Evolutionary conservation across 2,888 invertebrate species (phyloP).

Genomic region (Stenodera caucasica): DNA sequence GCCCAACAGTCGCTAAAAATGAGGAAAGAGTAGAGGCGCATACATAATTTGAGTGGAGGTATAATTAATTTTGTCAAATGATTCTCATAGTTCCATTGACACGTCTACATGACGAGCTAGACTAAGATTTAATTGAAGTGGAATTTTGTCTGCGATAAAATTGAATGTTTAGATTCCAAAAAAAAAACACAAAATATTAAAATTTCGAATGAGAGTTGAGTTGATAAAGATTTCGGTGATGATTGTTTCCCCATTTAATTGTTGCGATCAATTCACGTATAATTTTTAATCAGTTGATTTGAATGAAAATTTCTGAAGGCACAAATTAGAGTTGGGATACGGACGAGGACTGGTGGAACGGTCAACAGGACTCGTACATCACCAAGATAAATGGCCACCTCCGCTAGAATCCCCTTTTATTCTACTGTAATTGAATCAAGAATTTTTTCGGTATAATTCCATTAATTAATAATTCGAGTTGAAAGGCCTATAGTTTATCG

Average conservation of each 20-base stretch:
- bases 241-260: too few species aligned
- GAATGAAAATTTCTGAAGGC: too few species aligned
- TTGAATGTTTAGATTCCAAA: too few species aligned
- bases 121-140: slow-evolving; percentile 5
- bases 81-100: slow-evolving; percentile 2
- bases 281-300: too few species aligned
- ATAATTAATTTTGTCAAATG: neutral
- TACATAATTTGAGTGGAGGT: neutral
- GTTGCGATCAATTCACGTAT: too few species aligned
- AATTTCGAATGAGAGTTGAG: too few species aligned
- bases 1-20: neutral
- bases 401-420: slow-evolving; percentile 36
- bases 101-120: neutral
- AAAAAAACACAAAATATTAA: too few species aligned
- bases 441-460: too few species aligned
- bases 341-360: slow-evolving; percentile 38
- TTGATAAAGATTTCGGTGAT: too few species aligned
- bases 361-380: slow-evolving; percentile 43
- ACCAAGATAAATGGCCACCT: slow-evolving; percentile 51
- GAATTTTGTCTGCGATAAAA: slow-evolving; percentile 26
- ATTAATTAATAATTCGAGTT: too few species aligned
- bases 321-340: too few species aligned
- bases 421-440: too few species aligned
- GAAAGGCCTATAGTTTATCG: neutral
- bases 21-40: neutral